These are phyloP conservation scores for Thysanoteuthis rhombus DNA, from an alignment of 2,888 invertebrate genomes.

Conservation along the genomic window DNA sequence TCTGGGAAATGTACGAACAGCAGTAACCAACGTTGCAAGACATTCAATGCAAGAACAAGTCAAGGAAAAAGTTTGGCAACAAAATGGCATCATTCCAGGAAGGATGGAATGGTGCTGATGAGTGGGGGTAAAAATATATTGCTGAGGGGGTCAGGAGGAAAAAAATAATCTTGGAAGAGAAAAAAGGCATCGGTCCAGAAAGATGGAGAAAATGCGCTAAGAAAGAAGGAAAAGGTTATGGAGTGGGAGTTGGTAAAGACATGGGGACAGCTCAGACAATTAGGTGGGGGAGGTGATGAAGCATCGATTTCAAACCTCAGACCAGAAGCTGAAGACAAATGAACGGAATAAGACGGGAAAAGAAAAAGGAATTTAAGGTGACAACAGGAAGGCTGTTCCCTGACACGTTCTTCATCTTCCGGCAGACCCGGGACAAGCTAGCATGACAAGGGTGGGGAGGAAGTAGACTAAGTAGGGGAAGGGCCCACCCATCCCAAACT, in stretches of 20 bases:
- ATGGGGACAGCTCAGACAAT: neutral
- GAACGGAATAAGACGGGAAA: neutral
- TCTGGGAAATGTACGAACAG: no score
- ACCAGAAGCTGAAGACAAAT: neutral
- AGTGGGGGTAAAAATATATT: no score
- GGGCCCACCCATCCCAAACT: neutral
- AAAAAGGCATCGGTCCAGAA: neutral
- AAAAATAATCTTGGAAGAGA: no score
- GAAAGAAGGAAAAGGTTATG: neutral
- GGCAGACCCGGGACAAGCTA: neutral
- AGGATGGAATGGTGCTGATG: no score
- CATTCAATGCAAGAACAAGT: no score
- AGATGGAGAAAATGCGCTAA: neutral
- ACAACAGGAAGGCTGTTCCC: neutral
- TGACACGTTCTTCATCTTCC: neutral
- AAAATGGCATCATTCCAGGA: neutral
- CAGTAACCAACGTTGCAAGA: no score
- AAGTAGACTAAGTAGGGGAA: neutral
- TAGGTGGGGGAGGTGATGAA: neutral
- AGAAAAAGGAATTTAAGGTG: neutral
- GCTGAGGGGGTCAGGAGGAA: no score
- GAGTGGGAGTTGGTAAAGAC: neutral
- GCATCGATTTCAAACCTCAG: neutral
- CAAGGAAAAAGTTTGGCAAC: neutral
- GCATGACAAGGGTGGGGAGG: neutral